Conservation (phyloP, 30 jellyfish, hydroid and myxozoan species). For the Morbakka virulenta region DNA sequence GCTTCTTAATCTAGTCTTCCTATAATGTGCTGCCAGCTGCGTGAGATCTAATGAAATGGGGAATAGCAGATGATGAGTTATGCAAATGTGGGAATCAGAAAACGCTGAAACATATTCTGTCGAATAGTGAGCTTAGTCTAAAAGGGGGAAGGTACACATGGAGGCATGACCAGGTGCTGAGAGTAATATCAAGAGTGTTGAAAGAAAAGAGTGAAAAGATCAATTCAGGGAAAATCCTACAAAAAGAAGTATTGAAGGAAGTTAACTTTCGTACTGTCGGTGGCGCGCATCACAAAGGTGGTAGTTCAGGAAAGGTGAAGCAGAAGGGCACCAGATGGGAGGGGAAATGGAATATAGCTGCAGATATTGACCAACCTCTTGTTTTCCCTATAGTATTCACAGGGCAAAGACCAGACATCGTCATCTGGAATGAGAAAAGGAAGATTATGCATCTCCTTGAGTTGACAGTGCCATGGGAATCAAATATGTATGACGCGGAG, state of each 20-base stretch:
- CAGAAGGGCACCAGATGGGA: neutral
- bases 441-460: neutral
- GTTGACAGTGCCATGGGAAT: slow-evolving; percentile 12
- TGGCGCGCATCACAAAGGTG: neutral
- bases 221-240: neutral
- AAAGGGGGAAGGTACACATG: neutral
- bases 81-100: neutral
- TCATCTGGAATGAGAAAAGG: neutral
- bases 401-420: neutral
- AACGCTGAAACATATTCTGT: neutral
- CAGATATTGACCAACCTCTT: neutral
- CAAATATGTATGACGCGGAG: neutral
- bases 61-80: neutral
- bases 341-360: neutral
- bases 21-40: neutral
- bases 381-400: neutral
- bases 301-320: neutral
- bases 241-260: neutral
- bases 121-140: no score
- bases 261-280: neutral
- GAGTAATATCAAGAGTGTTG: neutral
- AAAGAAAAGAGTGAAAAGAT: neutral
- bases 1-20: neutral
- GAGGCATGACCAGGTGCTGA: neutral
- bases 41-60: neutral